Conservation (phyloP, 2,888 invertebrate genomes). For the Callimorpha dominula region DNA sequence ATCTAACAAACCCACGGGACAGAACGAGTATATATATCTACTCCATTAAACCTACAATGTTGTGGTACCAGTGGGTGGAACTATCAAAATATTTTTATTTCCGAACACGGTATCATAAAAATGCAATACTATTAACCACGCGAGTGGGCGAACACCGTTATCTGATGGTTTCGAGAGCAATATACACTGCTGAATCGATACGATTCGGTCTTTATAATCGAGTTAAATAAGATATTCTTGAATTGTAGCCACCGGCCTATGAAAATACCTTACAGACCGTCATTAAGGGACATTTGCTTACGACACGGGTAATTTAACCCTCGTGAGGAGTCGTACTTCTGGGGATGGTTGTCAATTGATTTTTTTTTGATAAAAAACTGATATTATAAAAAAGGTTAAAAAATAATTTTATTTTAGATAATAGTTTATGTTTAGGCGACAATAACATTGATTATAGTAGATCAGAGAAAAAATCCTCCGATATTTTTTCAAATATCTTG, state of each 20-base stretch:
- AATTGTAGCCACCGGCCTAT: background rate
- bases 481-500: no score
- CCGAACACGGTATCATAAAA: constrained; percentile 45
- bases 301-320: no score
- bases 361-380: no score
- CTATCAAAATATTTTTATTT: constrained; percentile 53
- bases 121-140: constrained; percentile 45
- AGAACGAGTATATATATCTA: background rate
- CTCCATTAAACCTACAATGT: background rate
- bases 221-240: background rate
- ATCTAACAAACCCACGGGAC: background rate
- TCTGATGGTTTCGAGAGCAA: constrained; percentile 11
- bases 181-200: constrained; percentile 16
- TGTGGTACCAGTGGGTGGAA: constrained; percentile 40
- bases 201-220: background rate
- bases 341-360: no score
- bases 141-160: constrained; percentile 55
- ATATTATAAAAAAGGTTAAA: no score
- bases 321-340: no score
- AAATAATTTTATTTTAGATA: no score
- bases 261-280: no score
- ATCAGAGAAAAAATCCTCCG: no score
- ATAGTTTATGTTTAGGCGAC: no score
- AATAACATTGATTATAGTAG: no score
- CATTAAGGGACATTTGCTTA: no score